Evolutionary conservation across 1,140 invertebrate species (phyloP).

Genomic region (Cryptotermes secundus): DNA sequence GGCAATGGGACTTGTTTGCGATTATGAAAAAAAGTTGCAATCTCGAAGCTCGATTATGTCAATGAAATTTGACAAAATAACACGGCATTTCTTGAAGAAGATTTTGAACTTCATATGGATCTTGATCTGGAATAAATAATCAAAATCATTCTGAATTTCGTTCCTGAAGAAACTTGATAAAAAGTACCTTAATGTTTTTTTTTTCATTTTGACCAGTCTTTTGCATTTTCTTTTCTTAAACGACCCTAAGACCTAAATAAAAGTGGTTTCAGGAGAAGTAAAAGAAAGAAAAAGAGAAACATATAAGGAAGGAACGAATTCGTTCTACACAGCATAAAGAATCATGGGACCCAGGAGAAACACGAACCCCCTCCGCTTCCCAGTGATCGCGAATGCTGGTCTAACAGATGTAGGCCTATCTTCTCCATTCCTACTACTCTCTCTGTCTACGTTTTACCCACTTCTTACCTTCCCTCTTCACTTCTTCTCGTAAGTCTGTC

Average conservation of each 20-base stretch:
- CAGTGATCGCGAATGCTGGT: neutral
- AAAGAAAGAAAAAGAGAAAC: neutral
- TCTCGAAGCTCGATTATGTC: too few species aligned
- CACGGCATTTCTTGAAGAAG: too few species aligned
- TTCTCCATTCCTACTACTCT: neutral
- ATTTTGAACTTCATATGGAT: too few species aligned
- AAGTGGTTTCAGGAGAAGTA: neutral
- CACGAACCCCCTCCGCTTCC: neutral
- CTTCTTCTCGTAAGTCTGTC: neutral
- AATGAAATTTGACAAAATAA: neutral
- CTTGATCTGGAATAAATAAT: too few species aligned
- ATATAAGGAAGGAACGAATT: neutral
- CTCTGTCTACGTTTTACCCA: neutral
- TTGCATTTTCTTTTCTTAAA: neutral
- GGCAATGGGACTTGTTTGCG: too few species aligned
- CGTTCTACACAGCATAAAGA: slow-evolving; percentile 23
- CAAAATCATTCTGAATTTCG: too few species aligned
- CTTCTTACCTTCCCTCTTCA: neutral
- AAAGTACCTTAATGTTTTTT: neutral
- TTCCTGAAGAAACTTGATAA: neutral
- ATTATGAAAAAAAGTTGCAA: too few species aligned
- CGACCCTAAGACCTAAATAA: neutral
- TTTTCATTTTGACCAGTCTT: neutral
- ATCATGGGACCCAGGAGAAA: slow-evolving; percentile 26
- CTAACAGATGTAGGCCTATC: neutral